Evolutionary conservation across 1,140 invertebrate genomes (phyloP), one percentile per base, ranked within the genome.

Genomic region (Goniozus legneri): DNA sequence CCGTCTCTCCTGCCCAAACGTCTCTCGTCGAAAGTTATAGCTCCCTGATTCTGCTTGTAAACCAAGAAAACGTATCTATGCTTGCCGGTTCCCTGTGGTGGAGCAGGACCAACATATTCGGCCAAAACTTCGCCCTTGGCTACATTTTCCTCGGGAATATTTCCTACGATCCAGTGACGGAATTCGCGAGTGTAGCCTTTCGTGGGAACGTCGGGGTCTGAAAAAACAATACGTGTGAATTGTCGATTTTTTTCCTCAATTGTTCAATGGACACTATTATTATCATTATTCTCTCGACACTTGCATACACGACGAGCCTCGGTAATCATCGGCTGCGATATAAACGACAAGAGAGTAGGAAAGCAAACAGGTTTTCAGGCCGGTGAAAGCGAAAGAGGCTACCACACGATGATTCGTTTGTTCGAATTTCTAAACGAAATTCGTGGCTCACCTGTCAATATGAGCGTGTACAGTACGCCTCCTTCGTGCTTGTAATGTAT

Each of bases 151-250:
- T 82, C 84, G 1, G 84, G 84, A 48, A 89, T 85, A 59, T 88
- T 89, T 30, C 81, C 82, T 3, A 89, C 81, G 0, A 87, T 60
- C 85, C 85, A 87, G 55, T 87, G 85, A 44, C 82, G 79, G 69
- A 79, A 84, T 65, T 87, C 84, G 3, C 83, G 63, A 50, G 78
- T 50, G 76, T 80, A 73, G 24, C 73, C 64, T 38, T 79, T 73
- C n/a, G 73, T 79, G 31, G 84, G 84, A 2, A 77, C 80, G 71
- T 87, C 85, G 3, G 83, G 82, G 76, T 87, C 85, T 81, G n/a
- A n/a, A n/a, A n/a, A n/a, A n/a, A n/a, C n/a, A n/a, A n/a, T n/a
- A n/a, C n/a, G n/a, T n/a, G n/a, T n/a, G n/a, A n/a, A n/a, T n/a
- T n/a, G n/a, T n/a, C n/a, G n/a, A n/a, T n/a, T n/a, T n/a, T n/a